phyloP scores from a whole-genome alignment of 1,140 invertebrate species.

The Parasteatoda tepidariorum region DNA sequence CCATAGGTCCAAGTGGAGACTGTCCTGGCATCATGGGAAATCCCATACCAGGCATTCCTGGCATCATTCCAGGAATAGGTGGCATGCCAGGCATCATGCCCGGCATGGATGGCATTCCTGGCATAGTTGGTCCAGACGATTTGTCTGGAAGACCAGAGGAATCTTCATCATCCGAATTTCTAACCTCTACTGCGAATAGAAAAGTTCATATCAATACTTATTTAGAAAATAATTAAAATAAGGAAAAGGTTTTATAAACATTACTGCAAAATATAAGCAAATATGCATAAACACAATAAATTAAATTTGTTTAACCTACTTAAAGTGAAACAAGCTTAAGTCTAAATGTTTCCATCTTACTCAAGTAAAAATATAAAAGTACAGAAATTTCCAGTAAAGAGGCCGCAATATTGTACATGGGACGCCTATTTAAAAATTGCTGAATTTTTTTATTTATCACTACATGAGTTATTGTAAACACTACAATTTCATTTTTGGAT shows the following conservation, averaged over 20 bases:
- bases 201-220: not conserved
- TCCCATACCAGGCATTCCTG: conserved; percentile 71
- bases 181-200: not conserved
- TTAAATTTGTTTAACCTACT: no score
- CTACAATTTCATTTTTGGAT: no score
- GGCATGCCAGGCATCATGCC: conserved; percentile 66
- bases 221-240: no score
- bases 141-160: conserved; percentile 69
- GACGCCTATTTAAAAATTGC: no score
- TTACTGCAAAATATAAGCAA: not conserved
- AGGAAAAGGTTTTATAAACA: not conserved
- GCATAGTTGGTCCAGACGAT: conserved; percentile 77
- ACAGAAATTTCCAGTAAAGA: no score
- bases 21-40: conserved; percentile 69
- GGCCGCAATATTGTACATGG: no score
- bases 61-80: conserved; percentile 67
- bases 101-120: conserved; percentile 63
- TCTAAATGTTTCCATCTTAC: not conserved
- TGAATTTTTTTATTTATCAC: no score
- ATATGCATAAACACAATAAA: no score
- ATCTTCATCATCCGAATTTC: conserved; percentile 78
- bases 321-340: not conserved
- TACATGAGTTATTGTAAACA: no score
- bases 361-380: no score
- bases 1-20: conserved; percentile 75